phyloP scores from a whole-genome alignment of 2,888 invertebrate species.

The Drosophila tanythrix region DNA sequence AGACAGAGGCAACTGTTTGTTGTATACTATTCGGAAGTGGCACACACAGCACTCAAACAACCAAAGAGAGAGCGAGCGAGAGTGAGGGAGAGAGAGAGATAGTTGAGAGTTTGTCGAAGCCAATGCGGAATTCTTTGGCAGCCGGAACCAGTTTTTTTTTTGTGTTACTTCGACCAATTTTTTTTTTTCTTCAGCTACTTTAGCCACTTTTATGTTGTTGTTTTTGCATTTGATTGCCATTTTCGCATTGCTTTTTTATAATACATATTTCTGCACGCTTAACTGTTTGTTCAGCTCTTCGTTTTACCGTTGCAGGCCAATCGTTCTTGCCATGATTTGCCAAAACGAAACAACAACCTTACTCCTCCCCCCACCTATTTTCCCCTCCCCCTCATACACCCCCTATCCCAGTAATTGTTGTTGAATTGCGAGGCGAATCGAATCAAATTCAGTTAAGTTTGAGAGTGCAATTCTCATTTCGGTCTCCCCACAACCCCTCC shows the following conservation, averaged over 20 bases:
- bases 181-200: slow-evolving; percentile 32
- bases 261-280: slow-evolving; percentile 68
- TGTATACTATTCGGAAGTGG: slow-evolving; percentile 69
- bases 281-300: slow-evolving; percentile 63
- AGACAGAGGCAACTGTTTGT: slow-evolving; percentile 25
- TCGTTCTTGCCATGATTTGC: slow-evolving; percentile 71
- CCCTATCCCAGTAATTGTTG: not conserved
- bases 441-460: slow-evolving; percentile 11
- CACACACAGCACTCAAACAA: slow-evolving; percentile 57
- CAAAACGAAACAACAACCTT: slow-evolving; percentile 44
- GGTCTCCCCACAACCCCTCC: slow-evolving; percentile 16
- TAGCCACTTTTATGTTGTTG: slow-evolving; percentile 14
- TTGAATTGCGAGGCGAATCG: slow-evolving; percentile 31
- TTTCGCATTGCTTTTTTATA: slow-evolving; percentile 50
- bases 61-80: slow-evolving; percentile 20
- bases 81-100: slow-evolving; percentile 8
- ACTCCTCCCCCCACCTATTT: not conserved
- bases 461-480: slow-evolving; percentile 24
- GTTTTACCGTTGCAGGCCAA: slow-evolving; percentile 71
- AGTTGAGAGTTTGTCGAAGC: slow-evolving; percentile 45
- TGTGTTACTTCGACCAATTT: slow-evolving; percentile 64
- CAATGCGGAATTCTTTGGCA: slow-evolving; percentile 68
- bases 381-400: not conserved
- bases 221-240: slow-evolving; percentile 41
- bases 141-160: slow-evolving; percentile 79